These are phyloP conservation scores for Ascaphus truei DNA, from an alignment of 2,113 vertebrate species.

Conservation along the genomic window DNA sequence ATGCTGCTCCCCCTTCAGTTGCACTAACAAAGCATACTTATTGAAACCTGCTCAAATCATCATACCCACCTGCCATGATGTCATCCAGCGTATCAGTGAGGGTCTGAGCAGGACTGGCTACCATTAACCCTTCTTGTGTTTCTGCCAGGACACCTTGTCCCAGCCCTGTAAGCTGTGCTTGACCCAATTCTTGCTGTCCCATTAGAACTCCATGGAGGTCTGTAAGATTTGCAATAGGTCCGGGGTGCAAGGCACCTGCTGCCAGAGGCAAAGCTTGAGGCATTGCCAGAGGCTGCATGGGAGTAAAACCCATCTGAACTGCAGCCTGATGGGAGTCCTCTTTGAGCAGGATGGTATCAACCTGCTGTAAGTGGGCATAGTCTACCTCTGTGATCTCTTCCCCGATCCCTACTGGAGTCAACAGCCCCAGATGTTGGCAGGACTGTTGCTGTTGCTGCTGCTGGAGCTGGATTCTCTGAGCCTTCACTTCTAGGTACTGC, in stretches of 20 bases:
- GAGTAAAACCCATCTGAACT: conserved; percentile 84
- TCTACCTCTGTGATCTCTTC: conserved; percentile 83
- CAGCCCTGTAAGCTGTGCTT: conserved; percentile 82
- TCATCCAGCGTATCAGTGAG: conserved; percentile 99
- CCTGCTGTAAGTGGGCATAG: conserved; percentile 89
- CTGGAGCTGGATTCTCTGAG: conserved; percentile 81
- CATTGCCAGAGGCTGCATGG: conserved; percentile 88
- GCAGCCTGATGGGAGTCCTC: conserved; percentile 75
- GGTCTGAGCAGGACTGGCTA: conserved; percentile 88
- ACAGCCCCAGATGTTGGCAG: conserved; percentile 79
- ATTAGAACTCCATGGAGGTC: conserved; percentile 95
- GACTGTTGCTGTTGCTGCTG: conserved; percentile 71
- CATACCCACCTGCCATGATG: conserved; percentile 94
- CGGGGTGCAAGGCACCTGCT: conserved; percentile 72
- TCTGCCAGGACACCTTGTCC: conserved; percentile 91
- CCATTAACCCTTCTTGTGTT: conserved; percentile 89
- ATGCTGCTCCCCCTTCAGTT: too few species aligned
- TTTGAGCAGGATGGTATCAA: conserved; percentile 86
- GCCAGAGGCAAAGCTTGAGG: conserved; percentile 77
- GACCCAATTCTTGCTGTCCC: conserved; percentile 84
- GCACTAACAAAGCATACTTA: too few species aligned
- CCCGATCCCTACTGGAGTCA: conserved; percentile 78
- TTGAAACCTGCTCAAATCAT: neutral
- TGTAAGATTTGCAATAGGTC: conserved; percentile 83
- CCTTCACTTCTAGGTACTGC: conserved; percentile 98